These are phyloP conservation scores for Meteorus colon DNA, from an alignment of 2,888 invertebrate species.

Conservation along the genomic window DNA sequence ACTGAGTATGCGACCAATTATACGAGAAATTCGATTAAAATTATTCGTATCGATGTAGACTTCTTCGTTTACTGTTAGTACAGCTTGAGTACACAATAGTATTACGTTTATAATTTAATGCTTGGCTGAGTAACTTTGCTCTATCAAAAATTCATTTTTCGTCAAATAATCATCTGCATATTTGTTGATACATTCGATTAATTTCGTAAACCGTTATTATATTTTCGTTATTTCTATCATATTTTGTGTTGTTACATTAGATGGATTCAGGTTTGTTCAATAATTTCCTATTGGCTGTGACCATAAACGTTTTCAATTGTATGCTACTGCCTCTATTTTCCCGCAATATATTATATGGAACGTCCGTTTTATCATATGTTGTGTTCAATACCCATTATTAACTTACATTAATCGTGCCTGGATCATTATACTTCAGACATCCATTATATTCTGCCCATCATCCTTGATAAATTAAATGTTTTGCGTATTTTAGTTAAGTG, in stretches of 20 bases:
- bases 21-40: neutral
- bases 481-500: neutral
- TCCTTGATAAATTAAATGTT: neutral
- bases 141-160: neutral
- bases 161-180: no score
- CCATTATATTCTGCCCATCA: neutral
- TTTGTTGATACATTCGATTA: no score
- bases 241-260: no score
- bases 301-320: no score
- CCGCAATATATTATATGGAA: neutral
- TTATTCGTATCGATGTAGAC: neutral
- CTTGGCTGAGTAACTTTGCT: neutral
- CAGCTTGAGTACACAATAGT: neutral
- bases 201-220: no score
- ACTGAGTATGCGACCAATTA: no score
- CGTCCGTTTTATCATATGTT: neutral
- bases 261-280: no score
- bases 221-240: no score
- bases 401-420: neutral
- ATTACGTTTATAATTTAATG: neutral
- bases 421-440: neutral
- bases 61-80: neutral
- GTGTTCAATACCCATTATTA: neutral
- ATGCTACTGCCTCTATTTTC: no score
- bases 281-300: no score